Percentiles rank a stretch among this genome's conserved stretches.
Conservation (phyloP, 2,888 invertebrate genomes). For the Cantharis rufa region DNA sequence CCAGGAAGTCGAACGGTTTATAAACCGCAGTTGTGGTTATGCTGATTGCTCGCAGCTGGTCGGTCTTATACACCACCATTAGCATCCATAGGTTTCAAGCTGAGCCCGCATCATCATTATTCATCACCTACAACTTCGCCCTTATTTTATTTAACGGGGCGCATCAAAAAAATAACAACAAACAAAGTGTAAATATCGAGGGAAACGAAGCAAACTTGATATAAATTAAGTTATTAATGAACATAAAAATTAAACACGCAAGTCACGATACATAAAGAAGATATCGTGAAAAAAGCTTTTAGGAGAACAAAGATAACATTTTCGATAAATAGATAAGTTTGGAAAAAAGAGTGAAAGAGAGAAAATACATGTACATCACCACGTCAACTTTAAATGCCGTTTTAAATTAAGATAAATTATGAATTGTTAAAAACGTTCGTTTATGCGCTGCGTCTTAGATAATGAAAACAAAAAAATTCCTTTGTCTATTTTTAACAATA, state of each 20-base stretch:
- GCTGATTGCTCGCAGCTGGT: conserved; percentile 32
- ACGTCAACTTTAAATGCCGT: not conserved
- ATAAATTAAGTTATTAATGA: conserved; percentile 13
- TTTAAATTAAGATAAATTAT: conserved; percentile 23
- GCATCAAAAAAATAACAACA: conserved; percentile 1
- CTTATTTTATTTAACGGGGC: conserved; percentile 1
- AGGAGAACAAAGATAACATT: conserved; percentile 1
- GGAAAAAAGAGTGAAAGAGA: not conserved
- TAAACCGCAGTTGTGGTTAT: conserved; percentile 17
- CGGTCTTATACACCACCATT: conserved; percentile 29
- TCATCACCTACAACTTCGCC: conserved; percentile 7
- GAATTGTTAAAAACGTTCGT: conserved; percentile 8
- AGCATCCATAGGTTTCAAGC: conserved; percentile 29
- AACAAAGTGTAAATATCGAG: not conserved
- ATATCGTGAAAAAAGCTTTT: not conserved
- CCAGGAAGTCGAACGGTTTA: conserved; percentile 20
- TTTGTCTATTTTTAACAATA: not conserved
- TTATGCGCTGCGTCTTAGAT: conserved; percentile 11
- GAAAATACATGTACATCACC: not conserved
- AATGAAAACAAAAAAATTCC: not conserved
- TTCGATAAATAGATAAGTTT: conserved; percentile 5
- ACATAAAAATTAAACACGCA: conserved; percentile 10
- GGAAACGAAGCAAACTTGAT: not conserved
- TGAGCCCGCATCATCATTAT: conserved; percentile 26
- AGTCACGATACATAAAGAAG: conserved; percentile 9